Percentiles rank a stretch among this genome's conserved stretches.
Evolutionary conservation across 2,113 vertebrate species (phyloP).

Genomic region (Aldabrachelys gigantea): DNA sequence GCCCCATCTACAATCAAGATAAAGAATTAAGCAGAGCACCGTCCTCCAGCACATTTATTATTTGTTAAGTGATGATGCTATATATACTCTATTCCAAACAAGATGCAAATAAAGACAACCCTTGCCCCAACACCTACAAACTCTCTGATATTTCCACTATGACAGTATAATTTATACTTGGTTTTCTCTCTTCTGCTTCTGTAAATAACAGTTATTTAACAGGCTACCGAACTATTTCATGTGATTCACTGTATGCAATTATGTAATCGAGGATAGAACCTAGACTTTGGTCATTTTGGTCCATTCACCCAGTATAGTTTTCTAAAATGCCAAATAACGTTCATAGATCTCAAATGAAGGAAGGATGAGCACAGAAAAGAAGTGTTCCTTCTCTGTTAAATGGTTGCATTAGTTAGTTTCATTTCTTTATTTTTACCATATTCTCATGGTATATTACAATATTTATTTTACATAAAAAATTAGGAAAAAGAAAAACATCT

Average conservation of each 20-base stretch:
- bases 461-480: conserved; percentile 19
- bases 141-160: background rate
- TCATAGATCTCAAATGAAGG: background rate
- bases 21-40: background rate
- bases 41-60: background rate
- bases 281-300: background rate
- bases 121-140: background rate
- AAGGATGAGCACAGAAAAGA: background rate
- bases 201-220: background rate
- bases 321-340: background rate
- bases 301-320: background rate
- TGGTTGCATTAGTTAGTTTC: background rate
- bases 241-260: background rate
- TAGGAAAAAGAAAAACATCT: conserved; percentile 23
- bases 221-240: background rate
- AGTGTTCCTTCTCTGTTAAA: background rate
- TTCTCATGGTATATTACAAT: background rate
- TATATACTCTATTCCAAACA: background rate
- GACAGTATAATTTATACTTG: background rate
- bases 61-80: background rate
- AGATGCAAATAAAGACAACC: background rate
- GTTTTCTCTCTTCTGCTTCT: background rate
- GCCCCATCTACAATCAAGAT: background rate
- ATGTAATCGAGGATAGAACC: background rate
- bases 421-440: background rate